phyloP scores from a whole-genome alignment of 2,888 invertebrate genomes.

The Cotesia congregata region DNA sequence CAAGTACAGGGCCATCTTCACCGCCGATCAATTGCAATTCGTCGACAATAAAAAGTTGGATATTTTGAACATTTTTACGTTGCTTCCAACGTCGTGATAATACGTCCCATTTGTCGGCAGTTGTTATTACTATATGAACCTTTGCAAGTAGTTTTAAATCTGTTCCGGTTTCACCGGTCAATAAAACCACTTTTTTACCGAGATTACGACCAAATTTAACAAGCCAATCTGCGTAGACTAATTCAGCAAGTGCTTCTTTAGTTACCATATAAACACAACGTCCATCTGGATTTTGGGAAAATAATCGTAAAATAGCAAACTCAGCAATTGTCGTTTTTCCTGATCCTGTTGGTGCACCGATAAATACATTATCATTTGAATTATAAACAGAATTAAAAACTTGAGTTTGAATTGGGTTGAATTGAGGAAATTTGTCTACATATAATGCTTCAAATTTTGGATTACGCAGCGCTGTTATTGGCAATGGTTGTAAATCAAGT shows the following conservation, averaged over 20 bases:
- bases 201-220: slow-evolving; percentile 86
- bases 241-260: slow-evolving; percentile 90
- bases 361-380: slow-evolving; percentile 97
- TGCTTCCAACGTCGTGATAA: slow-evolving; percentile 99
- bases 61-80: slow-evolving; percentile 96
- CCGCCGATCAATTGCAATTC: slow-evolving; percentile 93
- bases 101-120: slow-evolving; percentile 99
- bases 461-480: slow-evolving; percentile 92
- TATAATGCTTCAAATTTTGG: slow-evolving; percentile 89
- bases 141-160: slow-evolving; percentile 94
- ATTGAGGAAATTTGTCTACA: slow-evolving; percentile 88
- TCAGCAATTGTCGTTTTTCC: slow-evolving; percentile 96
- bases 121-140: slow-evolving; percentile 96
- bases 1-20: slow-evolving; percentile 93
- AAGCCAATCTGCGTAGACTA: slow-evolving; percentile 92
- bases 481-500: slow-evolving; percentile 95
- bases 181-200: slow-evolving; percentile 87
- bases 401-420: slow-evolving; percentile 98
- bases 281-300: slow-evolving; percentile 81
- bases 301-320: slow-evolving; percentile 91
- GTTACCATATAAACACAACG: slow-evolving; percentile 96
- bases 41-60: slow-evolving; percentile 96
- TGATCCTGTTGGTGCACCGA: slow-evolving; percentile 93
- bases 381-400: slow-evolving; percentile 99
- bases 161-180: slow-evolving; percentile 97